Base-by-base conservation (phyloP, 2,113 vertebrate species). In the Euleptes europaea region DNA sequence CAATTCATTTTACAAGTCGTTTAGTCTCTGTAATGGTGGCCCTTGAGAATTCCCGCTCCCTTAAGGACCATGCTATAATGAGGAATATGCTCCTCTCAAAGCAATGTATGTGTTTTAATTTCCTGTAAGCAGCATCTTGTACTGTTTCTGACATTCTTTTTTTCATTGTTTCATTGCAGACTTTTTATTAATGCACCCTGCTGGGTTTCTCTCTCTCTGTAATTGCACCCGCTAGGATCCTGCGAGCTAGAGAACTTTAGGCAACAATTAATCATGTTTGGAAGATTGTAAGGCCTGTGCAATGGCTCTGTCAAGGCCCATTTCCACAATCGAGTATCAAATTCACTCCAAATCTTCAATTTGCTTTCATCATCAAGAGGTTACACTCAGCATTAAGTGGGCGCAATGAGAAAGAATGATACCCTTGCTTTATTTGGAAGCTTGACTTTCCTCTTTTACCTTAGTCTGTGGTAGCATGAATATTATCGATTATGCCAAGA, bases 41-140 rank as follows among this genome's bases (percentile, higher is more conserved):
- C 23, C 60, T 35, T 73, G 86, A 73, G 86, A 82, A 67, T 74
- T 66, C 35, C 28, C 71, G 8, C 28, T 44, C 38, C 49, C 69
- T 83, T 65, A 28, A 66, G 44, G 60, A 42, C 57, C 42, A 67
- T 40, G 60, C 74, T 83, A 44, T 66, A 74, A 73, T 19, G 47
- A 71, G 70, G 60, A 26, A 84, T 13, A 84, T 23, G n/a, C 35
- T 65, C 11, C 67, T 51, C 6, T 49, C n/a, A n/a, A 78, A 78
- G 17, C 73, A n/a, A 66, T n/a, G 60, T 38, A 44, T 49, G 76
- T 42, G 42, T 63, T 79, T 85, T 85, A 85, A 78, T 63, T 78
- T 87, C 49, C 82, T 67, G 23, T 33, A 65, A 28, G 69, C 57
- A 74, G 71, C 35, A 35, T 80, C 73, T 79, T 31, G 6, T 42